Base-by-base conservation (phyloP, 2,797 vertebrate genomes). In the Gallinago stenura region DNA sequence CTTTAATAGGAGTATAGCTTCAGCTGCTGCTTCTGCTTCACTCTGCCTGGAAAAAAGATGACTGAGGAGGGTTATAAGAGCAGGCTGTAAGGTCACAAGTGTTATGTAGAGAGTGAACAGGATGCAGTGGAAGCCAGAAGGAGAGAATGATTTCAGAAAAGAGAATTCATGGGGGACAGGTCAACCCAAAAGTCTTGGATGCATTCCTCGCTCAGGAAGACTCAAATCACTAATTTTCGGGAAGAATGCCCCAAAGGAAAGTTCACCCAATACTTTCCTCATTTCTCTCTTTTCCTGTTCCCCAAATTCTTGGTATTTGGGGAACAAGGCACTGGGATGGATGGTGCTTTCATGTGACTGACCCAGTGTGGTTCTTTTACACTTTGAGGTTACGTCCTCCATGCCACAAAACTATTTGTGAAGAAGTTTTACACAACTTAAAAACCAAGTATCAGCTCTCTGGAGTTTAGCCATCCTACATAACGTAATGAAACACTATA, bases 41-140 rank as follows among this genome's bases (percentile, higher is more conserved):
- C 56, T 86, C 54, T 65, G 90, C 60, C 91, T 87, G 81, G 88
- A 93, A 96, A 93, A 92, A 78, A 7, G 1, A 70, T 9, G 78
- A 66, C 39, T 0, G 0, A 70, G 51, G 43, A 92, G 39, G 41
- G 58, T 62, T 91, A 1, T 9, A 62, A 65, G 79, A 69, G 46
- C 65, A 76, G 30, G 30, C 94, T 89, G 39, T 35, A 90, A 90
- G 86, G 93, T 89, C 88, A 94, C 58, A 62, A 88, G 56, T 18
- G 56, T 79, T 89, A 72, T 60, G 71, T 15, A 76, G 90, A 90
- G 73, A 94, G 35, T 10, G 73, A 89, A 93, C 95, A 96, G 95
- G 92, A 96, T 87, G 90, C 78, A 79, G 73, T 4, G n/a, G 68
- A 92, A 95, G 95, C 93, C 95, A 96, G 84, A 58, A 87, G 56